Percentiles rank a stretch among this genome's conserved stretches.
These are phyloP conservation scores for Carassius carassius DNA, from an alignment of 2,113 vertebrate genomes.

Conservation along the genomic window DNA sequence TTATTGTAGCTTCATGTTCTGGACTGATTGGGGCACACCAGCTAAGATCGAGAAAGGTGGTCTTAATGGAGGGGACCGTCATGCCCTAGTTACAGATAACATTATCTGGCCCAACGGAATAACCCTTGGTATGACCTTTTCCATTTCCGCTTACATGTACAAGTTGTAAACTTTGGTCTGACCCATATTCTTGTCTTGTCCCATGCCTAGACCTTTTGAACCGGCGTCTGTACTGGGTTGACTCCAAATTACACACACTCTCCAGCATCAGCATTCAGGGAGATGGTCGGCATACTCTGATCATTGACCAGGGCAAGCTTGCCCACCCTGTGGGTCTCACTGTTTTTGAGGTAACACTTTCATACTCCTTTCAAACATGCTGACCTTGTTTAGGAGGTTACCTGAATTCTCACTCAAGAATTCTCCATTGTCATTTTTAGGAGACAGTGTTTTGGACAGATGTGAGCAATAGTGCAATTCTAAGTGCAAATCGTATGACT, in stretches of 20 bases:
- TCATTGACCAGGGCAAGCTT: slow-evolving; percentile 77
- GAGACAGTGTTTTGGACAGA: slow-evolving; percentile 91
- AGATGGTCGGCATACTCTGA: slow-evolving; percentile 76
- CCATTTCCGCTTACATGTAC: neutral
- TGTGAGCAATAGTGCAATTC: slow-evolving; percentile 82
- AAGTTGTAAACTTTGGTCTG: slow-evolving; percentile 24
- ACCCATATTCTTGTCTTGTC: neutral
- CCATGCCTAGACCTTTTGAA: slow-evolving; percentile 79
- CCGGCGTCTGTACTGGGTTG: slow-evolving; percentile 90
- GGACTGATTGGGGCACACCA: slow-evolving; percentile 88
- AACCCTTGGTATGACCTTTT: slow-evolving; percentile 79
- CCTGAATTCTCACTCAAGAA: neutral
- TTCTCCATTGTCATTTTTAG: slow-evolving; percentile 62
- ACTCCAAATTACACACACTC: slow-evolving; percentile 88
- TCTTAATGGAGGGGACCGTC: slow-evolving; percentile 84
- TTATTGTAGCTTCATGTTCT: slow-evolving; percentile 84
- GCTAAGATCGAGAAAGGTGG: slow-evolving; percentile 87
- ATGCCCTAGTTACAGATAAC: slow-evolving; percentile 78
- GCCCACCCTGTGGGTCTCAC: slow-evolving; percentile 85
- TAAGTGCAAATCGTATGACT: slow-evolving; percentile 87
- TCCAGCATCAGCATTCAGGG: slow-evolving; percentile 84
- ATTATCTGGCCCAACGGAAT: slow-evolving; percentile 91
- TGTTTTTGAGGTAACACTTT: slow-evolving; percentile 83
- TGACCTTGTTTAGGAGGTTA: neutral
- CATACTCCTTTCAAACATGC: neutral